Base-by-base conservation (phyloP, 2,113 vertebrate species). In the Myiagra hebetior region DNA sequence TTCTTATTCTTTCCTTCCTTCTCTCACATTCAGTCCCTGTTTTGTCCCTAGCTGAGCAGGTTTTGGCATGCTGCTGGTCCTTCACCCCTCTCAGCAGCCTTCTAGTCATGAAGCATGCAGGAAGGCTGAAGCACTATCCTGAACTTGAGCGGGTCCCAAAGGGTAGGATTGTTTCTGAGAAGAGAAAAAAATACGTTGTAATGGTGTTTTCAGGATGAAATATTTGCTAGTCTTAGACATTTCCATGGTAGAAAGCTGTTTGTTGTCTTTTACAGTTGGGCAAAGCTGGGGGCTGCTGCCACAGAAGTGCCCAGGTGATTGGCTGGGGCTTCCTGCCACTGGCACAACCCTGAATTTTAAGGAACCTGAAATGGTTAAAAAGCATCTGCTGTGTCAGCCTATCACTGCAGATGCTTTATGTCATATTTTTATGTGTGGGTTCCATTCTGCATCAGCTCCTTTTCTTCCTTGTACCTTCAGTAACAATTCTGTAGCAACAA, bases 401-500 rank as follows among this genome's bases (percentile, higher is more conserved):
- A 59, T 83, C 82, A 52, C 83, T 82, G 53, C 65, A 91, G 81
- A 39, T 81, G 55, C 86, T 92, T 81, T 82, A 75, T 5, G 1
- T 73, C 26, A 6, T 67, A 52, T 90, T 93, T 97, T 93, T 57
- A 52, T 93, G 37, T 76, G 83, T 95, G 62, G 69, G 88, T 88
- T 89, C 86, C 67, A 73, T 94, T 96, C 97, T 94, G 87, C 70
- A 96, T 87, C 79, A 89, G 81, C 78, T 96, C 60, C 65, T 89
- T 97, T 93, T 91, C 76, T 96, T 95, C 87, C 95, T 93, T 90
- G 65, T 92, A 76, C 94, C 70, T 94, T 92, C 88, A 85, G 72
- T 91, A 96, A 86, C 91, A 96, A 97, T 95, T 98, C 79, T 96
- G 89, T n/a, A 26, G 86, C 85, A 91, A 95, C 42, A 92, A 91